Percentiles rank a stretch among this genome's conserved stretches.
Conservation (phyloP, 2,888 invertebrate species). For the Cactoblastis cactorum region DNA sequence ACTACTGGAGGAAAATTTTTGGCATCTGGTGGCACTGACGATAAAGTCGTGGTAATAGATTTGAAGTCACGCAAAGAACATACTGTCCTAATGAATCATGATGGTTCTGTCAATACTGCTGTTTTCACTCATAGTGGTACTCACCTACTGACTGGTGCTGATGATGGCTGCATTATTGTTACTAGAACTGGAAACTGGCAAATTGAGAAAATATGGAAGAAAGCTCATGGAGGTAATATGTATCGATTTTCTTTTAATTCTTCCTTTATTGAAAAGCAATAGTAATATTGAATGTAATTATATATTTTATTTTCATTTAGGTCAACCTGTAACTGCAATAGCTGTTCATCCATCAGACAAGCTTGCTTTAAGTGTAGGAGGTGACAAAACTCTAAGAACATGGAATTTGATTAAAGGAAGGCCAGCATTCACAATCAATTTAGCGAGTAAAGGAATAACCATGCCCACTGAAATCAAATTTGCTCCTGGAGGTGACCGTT, state of each 20-base stretch:
- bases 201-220: slow-evolving; percentile 88
- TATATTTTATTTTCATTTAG: slow-evolving; percentile 35
- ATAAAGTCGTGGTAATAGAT: slow-evolving; percentile 91
- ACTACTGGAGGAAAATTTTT: slow-evolving; percentile 85
- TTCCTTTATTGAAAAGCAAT: no score
- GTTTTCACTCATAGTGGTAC: slow-evolving; percentile 87
- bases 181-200: slow-evolving; percentile 92
- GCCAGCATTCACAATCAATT: slow-evolving; percentile 92
- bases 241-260: slow-evolving; percentile 12
- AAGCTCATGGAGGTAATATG: slow-evolving; percentile 86
- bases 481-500: slow-evolving; percentile 88
- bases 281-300: not conserved
- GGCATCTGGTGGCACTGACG: slow-evolving; percentile 94
- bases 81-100: slow-evolving; percentile 89
- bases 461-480: slow-evolving; percentile 80
- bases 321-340: slow-evolving; percentile 84
- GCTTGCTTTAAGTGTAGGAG: slow-evolving; percentile 91
- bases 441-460: slow-evolving; percentile 82
- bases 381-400: slow-evolving; percentile 90
- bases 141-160: slow-evolving; percentile 90
- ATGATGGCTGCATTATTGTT: slow-evolving; percentile 90
- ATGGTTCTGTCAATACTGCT: slow-evolving; percentile 89
- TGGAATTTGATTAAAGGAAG: slow-evolving; percentile 97
- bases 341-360: slow-evolving; percentile 94
- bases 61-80: slow-evolving; percentile 87